Conservation (phyloP, 2,113 vertebrate genomes). For the Amphiprion ocellaris region DNA sequence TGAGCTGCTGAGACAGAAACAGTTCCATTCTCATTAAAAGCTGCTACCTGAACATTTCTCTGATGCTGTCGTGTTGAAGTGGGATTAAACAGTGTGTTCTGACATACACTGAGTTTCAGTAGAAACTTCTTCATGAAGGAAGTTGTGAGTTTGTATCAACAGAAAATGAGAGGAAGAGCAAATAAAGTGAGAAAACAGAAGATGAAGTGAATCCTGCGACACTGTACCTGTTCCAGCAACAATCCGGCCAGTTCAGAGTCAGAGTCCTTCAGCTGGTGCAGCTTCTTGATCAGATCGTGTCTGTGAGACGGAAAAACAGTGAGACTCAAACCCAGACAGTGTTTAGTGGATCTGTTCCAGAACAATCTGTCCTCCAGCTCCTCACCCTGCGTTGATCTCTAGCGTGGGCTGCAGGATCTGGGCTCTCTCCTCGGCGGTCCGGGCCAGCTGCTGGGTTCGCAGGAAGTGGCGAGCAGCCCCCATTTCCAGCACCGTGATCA, state of each 20-base stretch:
- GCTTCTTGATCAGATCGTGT: slow-evolving; percentile 93
- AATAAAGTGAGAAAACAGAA: too few species aligned
- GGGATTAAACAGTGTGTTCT: too few species aligned
- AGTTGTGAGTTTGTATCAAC: too few species aligned
- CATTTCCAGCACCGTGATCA: slow-evolving; percentile 99
- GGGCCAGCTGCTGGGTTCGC: slow-evolving; percentile 95
- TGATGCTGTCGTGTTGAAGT: too few species aligned
- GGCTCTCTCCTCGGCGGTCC: slow-evolving; percentile 91
- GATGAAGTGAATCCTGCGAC: too few species aligned
- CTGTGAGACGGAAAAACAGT: slow-evolving; percentile 70
- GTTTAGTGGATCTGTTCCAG: too few species aligned
- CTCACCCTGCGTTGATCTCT: slow-evolving; percentile 95
- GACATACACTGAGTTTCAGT: too few species aligned
- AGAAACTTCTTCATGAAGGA: too few species aligned
- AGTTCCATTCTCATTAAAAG: too few species aligned
- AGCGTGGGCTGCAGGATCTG: slow-evolving; percentile 96
- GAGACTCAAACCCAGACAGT: not conserved
- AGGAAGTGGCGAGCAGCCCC: slow-evolving; percentile 97
- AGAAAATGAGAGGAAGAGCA: too few species aligned
- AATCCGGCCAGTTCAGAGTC: slow-evolving; percentile 92
- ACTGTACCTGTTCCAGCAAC: slow-evolving; percentile 91
- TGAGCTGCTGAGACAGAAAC: too few species aligned
- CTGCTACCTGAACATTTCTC: too few species aligned
- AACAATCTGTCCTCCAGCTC: not conserved
- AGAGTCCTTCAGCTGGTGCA: slow-evolving; percentile 86